Percentiles rank a stretch among this genome's conserved stretches.
phyloP scores from a whole-genome alignment of 2,888 invertebrate species.

The Drosophila mercatorum region DNA sequence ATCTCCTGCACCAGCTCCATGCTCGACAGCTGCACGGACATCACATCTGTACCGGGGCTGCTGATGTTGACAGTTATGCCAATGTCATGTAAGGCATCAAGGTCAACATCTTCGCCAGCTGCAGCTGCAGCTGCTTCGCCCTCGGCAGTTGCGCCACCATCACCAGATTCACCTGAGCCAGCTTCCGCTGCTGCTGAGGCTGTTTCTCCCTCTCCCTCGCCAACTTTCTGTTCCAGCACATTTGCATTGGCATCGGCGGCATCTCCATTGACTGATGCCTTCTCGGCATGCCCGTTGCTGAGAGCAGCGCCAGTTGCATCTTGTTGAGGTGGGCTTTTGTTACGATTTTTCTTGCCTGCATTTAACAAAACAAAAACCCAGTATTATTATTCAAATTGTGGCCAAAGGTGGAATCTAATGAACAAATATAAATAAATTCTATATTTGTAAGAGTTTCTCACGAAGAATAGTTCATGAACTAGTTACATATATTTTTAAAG shows the following conservation, averaged over 20 bases:
- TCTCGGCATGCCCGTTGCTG: slow-evolving; percentile 78
- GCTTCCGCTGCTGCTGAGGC: neutral
- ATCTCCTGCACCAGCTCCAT: slow-evolving; percentile 99
- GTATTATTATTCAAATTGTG: slow-evolving; percentile 33
- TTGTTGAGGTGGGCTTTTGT: slow-evolving; percentile 69
- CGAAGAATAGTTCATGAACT: slow-evolving; percentile 5
- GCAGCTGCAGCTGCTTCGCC: slow-evolving; percentile 11
- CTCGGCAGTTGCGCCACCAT: slow-evolving; percentile 15
- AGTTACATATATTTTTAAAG: neutral
- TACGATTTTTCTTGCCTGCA: slow-evolving; percentile 73
- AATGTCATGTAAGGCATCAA: slow-evolving; percentile 95
- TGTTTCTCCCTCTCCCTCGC: slow-evolving; percentile 6
- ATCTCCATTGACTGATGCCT: slow-evolving; percentile 40
- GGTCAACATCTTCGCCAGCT: slow-evolving; percentile 73
- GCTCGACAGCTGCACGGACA: slow-evolving; percentile 98
- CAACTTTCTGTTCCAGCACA: slow-evolving; percentile 39
- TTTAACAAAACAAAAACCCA: neutral
- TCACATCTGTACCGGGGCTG: slow-evolving; percentile 95
- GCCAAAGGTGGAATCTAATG: slow-evolving; percentile 13
- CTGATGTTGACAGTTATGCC: slow-evolving; percentile 97
- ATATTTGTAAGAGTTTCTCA: neutral
- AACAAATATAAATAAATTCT: neutral
- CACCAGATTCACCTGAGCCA: slow-evolving; percentile 2
- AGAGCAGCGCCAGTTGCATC: slow-evolving; percentile 36
- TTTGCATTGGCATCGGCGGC: slow-evolving; percentile 66